Conservation (phyloP, 1,140 invertebrate species). For the Zaprionus africanus region DNA sequence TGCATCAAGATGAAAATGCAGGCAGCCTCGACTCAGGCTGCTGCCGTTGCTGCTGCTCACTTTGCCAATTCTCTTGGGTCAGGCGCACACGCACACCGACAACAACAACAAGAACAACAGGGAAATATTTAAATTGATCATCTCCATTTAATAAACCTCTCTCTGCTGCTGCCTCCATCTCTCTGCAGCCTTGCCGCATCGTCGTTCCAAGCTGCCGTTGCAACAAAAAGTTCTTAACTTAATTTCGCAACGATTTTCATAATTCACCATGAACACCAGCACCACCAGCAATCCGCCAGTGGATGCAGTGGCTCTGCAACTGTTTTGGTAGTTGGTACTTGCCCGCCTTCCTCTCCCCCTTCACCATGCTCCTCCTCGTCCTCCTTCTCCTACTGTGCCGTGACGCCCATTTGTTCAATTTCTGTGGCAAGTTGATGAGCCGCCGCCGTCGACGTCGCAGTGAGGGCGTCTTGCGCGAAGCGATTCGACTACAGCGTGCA, state of each 20-base stretch:
- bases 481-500: slow-evolving; percentile 2
- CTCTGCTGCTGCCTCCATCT: slow-evolving; percentile 23
- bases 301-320: slow-evolving; percentile 58
- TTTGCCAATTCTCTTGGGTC: slow-evolving; percentile 40
- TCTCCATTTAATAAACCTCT: slow-evolving; percentile 82
- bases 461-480: slow-evolving; percentile 2
- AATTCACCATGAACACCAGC: slow-evolving; percentile 80
- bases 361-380: no score
- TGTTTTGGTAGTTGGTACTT: slow-evolving; percentile 70
- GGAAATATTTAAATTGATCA: slow-evolving; percentile 84
- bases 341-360: slow-evolving; percentile 12
- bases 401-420: slow-evolving; percentile 76
- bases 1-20: slow-evolving; percentile 74
- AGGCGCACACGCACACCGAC: slow-evolving; percentile 65
- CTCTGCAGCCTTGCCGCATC: slow-evolving; percentile 9
- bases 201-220: slow-evolving; percentile 44
- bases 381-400: slow-evolving; percentile 25
- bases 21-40: slow-evolving; percentile 19
- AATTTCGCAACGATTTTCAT: slow-evolving; percentile 84
- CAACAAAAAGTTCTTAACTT: slow-evolving; percentile 67
- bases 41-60: neutral
- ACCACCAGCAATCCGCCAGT: neutral
- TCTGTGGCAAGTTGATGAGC: slow-evolving; percentile 40
- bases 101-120: slow-evolving; percentile 14
- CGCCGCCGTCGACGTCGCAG: neutral